Base-by-base conservation (phyloP, 2,888 invertebrate genomes). In the Drosophila affinis region DNA sequence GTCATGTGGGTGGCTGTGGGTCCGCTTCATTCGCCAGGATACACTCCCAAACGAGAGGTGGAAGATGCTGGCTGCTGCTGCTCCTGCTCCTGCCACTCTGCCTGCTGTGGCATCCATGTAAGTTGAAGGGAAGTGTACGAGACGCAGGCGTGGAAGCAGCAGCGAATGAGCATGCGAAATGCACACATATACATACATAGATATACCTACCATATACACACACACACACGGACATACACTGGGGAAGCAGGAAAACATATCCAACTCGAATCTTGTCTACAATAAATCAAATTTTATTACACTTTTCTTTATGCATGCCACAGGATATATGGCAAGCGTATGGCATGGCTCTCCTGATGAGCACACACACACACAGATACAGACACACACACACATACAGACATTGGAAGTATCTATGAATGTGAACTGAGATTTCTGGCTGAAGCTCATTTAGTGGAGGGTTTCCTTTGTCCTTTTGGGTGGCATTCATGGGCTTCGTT, bases 271-370 rank as follows among this genome's bases (percentile, higher is more conserved):
- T 91, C 91, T 91, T 92, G 92, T 91, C 92, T 89, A 90, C 90
- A 91, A 91, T 91, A 91, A 91, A 91, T 91, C 92, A 91, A 91
- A 92, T 92, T 92, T 91, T 91, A 91, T 91, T 92, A 92, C 91
- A 91, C 90, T 92, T 92, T 92, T 91, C 91, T 92, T 92, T 91
- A 92, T 91, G 91, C 90, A 90, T 90, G 86, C 88, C 79, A 88
- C 88, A 85, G 83, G 86, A 88, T 88, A 87, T 87, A 89, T 85
- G 85, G 87, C 79, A 86, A 82, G 89, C 86, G 89, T 88, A 86
- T 87, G 89, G 89, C 77, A 39, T 39, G 39, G 39, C 39, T 39
- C 76, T 79, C 75, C 80, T 89, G 89, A 86, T 87, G 86, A 87
- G 80, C 86, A 62, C 59, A 70, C 44, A 70, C 48, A 61, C 52